Conservation (phyloP, 2,888 invertebrate genomes). For the Eristalinus sepulchralis region DNA sequence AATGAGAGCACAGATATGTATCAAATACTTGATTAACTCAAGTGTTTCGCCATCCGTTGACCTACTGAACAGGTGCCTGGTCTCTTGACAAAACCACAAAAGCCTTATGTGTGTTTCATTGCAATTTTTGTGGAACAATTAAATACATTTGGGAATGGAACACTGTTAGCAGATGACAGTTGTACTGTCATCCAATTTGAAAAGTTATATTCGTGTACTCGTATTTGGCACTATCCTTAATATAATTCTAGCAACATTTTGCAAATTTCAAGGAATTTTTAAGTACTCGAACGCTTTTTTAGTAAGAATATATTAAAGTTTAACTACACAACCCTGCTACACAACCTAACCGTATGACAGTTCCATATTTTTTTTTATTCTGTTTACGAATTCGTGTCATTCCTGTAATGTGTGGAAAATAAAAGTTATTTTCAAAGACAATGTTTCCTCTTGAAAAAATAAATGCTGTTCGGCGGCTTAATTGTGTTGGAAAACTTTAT, state of each 20-base stretch:
- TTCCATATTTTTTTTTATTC: not conserved
- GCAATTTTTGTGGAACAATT: not conserved
- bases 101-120: not conserved
- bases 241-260: too few species aligned
- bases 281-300: too few species aligned
- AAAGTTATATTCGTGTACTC: too few species aligned
- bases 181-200: not conserved
- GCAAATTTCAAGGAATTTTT: too few species aligned
- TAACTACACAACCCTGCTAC: too few species aligned
- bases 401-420: not conserved
- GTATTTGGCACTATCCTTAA: too few species aligned
- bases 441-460: conserved; percentile 32
- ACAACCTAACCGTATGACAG: too few species aligned
- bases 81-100: not conserved
- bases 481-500: not conserved
- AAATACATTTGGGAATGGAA: not conserved
- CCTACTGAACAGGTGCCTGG: conserved; percentile 1
- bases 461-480: not conserved
- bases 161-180: not conserved
- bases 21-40: not conserved
- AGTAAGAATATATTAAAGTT: too few species aligned
- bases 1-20: not conserved
- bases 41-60: not conserved
- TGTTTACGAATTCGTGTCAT: conserved; percentile 26
- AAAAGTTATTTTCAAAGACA: not conserved